Evolutionary conservation across 2,888 invertebrate species (phyloP).

Genomic region (Phengaris arion): DNA sequence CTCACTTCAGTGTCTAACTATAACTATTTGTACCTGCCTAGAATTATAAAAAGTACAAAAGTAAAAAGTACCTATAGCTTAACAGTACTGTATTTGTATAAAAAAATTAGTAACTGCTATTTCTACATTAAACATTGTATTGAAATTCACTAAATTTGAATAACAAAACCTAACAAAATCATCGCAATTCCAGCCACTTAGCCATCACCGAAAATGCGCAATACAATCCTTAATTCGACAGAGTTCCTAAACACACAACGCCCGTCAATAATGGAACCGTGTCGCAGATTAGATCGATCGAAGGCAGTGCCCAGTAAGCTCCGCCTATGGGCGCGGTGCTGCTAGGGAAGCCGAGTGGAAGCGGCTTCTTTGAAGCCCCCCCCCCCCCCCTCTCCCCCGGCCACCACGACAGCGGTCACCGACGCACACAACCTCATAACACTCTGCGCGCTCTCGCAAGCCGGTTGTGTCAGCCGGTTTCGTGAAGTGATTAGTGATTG

Average conservation of each 20-base stretch:
- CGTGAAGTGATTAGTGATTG: slow-evolving; percentile 62
- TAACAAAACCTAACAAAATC: slow-evolving; percentile 61
- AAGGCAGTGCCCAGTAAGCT: slow-evolving; percentile 71
- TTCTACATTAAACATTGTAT: background rate
- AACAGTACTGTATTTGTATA: background rate
- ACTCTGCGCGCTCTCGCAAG: slow-evolving; percentile 74
- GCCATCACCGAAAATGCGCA: slow-evolving; percentile 54
- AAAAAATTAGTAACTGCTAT: background rate
- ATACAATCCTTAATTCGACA: slow-evolving; percentile 48
- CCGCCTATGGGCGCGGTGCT: slow-evolving; percentile 72
- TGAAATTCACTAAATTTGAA: background rate
- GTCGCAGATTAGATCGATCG: slow-evolving; percentile 62
- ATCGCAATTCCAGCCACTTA: slow-evolving; percentile 72
- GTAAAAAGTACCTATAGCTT: background rate
- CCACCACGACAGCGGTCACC: slow-evolving; percentile 52
- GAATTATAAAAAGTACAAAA: too few relatives aligned
- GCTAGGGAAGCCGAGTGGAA: slow-evolving; percentile 69
- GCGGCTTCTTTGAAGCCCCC: slow-evolving; percentile 74
- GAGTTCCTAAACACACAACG: slow-evolving; percentile 44
- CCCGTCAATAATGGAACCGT: slow-evolving; percentile 48
- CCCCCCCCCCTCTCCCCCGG: slow-evolving; percentile 59
- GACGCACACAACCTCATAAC: slow-evolving; percentile 76
- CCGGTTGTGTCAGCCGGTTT: slow-evolving; percentile 77
- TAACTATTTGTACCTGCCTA: too few relatives aligned
- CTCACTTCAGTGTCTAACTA: too few relatives aligned